Conservation (phyloP, 2,113 vertebrate species). For the Oxygymnocypris stewartii region DNA sequence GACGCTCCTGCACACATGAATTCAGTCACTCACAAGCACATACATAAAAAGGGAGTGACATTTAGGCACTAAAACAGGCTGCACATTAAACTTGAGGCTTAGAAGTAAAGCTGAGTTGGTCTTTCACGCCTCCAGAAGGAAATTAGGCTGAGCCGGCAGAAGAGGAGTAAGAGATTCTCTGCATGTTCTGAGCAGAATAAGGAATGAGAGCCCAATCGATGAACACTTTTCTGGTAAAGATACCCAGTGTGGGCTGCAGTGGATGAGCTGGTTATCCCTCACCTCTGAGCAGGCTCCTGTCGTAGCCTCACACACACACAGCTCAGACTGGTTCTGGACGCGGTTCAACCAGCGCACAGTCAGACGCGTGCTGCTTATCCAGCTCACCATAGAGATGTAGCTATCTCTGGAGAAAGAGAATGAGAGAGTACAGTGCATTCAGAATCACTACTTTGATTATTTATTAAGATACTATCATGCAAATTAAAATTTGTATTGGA, state of each 20-base stretch:
- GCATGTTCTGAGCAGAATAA: not conserved
- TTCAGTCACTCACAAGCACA: conserved; percentile 6
- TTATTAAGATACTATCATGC: not conserved
- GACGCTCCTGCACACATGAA: not conserved
- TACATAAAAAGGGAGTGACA: conserved; percentile 11
- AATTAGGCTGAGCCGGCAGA: conserved; percentile 32
- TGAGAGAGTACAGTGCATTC: conserved; percentile 19
- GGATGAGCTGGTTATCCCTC: conserved; percentile 58
- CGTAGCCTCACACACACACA: conserved; percentile 80
- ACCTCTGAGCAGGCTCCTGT: conserved; percentile 82
- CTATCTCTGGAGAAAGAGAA: conserved; percentile 65
- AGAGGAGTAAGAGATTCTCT: conserved; percentile 1
- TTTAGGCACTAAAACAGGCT: conserved; percentile 43
- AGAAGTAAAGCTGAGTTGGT: conserved; percentile 19
- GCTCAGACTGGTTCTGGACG: conserved; percentile 78
- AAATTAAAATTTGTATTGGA: not conserved
- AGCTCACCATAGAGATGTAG: conserved; percentile 82
- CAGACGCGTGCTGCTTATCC: conserved; percentile 79
- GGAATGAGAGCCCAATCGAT: conserved; percentile 12
- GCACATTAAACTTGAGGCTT: conserved; percentile 14
- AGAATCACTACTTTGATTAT: not conserved
- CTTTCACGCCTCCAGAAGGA: conserved; percentile 15
- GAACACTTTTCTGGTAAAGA: conserved; percentile 8
- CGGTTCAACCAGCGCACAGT: conserved; percentile 81
- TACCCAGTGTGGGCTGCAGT: conserved; percentile 51